A percentile compares a stretch with the other conserved stretches of the same genome.
phyloP scores from a whole-genome alignment of 2,113 vertebrate genomes.

The Lagopus leucura region DNA sequence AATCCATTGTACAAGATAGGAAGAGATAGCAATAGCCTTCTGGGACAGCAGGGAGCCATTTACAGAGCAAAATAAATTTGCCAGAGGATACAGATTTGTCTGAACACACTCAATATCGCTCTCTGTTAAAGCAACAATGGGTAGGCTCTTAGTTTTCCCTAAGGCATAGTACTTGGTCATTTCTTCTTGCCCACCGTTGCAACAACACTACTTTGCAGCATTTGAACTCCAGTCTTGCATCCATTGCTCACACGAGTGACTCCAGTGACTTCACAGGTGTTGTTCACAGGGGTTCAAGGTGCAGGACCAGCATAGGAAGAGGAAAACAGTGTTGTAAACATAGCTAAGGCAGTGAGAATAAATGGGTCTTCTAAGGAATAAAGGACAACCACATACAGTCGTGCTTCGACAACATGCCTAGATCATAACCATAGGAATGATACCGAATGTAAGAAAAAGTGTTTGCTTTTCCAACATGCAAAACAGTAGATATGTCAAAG shows the following conservation, averaged over 20 bases:
- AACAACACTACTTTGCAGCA: background rate
- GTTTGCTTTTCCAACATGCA: background rate
- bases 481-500: background rate
- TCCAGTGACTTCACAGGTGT: background rate
- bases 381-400: background rate
- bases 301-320: background rate
- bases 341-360: background rate
- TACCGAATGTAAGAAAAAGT: background rate
- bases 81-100: constrained; percentile 27
- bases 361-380: background rate
- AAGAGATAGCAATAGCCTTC: constrained; percentile 8
- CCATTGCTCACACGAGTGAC: background rate
- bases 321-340: background rate
- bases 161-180: background rate
- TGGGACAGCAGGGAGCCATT: constrained; percentile 30
- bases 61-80: constrained; percentile 41
- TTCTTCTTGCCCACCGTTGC: background rate
- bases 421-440: constrained; percentile 2
- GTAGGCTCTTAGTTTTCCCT: constrained; percentile 23
- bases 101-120: constrained; percentile 50
- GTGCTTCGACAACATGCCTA: background rate
- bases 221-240: background rate
- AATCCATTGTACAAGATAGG: constrained; percentile 48
- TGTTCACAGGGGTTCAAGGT: background rate
- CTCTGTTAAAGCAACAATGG: constrained; percentile 36